Evolutionary conservation across 2,113 vertebrate genomes (phyloP), one percentile per base, ranked within the genome.

Genomic region (Pristiophorus japonicus): DNA sequence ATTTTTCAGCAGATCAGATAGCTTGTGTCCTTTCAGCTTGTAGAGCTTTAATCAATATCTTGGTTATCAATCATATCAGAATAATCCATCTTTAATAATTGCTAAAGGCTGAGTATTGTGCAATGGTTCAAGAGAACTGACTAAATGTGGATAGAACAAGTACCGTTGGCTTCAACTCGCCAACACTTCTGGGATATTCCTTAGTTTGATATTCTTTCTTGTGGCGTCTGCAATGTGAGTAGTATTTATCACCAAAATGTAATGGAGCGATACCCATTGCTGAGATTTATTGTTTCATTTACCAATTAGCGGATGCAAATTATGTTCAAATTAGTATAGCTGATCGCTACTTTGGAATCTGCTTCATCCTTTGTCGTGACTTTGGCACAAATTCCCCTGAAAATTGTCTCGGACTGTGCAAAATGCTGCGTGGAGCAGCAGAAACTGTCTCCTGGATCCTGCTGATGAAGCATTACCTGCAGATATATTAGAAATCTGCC

Each of bases 401-500:
- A 92, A 63, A 22, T 63, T 92, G 14, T 92, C 88, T 42, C 18
- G 3, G 59, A 63, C 59, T 63, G 59, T 90, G 88, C 18, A 63
- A 92, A 92, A 63, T 42, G 88, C 88, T 92, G 87, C 34, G n/a
- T 38, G 22, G 59, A 91, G 88, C 16, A 3, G 59, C 88, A 62
- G 30, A n/a, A 38, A 63, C 88, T 91, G 88, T 91, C 88, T 38
- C 51, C 2, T 38, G 34, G 30, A 92, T 63, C 34, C 14, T 63
- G 88, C 88, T 92, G 88, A 65, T 92, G 62, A 92, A n/a, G 88
- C 34, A 91, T 4, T 20, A 62, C 59, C 88, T 92, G 88, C 34
- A 65, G 88, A 92, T 92, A 42, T 92, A 92, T 92, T 92, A 38
- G 88, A 92, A 63, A 92, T 63, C 55, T 92, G 59, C 88, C 88